phyloP scores from a whole-genome alignment of 2,888 invertebrate species.

The Chrysolina haemoptera region DNA sequence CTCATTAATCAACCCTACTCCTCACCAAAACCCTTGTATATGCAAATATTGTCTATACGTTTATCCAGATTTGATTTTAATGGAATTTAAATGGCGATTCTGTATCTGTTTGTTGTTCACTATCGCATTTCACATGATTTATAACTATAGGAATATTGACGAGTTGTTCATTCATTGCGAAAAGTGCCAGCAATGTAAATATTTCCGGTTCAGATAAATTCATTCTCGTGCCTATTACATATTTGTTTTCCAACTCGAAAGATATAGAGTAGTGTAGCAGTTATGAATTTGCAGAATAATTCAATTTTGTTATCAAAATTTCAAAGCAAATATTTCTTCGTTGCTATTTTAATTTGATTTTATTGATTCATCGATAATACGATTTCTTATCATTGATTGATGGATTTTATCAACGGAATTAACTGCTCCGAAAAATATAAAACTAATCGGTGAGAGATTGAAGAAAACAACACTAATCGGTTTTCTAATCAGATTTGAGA shows the following conservation, averaged over 20 bases:
- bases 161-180: constrained; percentile 33
- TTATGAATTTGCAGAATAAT: too few relatives aligned
- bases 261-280: neutral
- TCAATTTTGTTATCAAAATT: too few relatives aligned
- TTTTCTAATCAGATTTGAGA: neutral
- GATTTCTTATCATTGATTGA: neutral
- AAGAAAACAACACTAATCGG: neutral
- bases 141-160: constrained; percentile 30
- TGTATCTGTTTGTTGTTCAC: constrained; percentile 20
- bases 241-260: constrained; percentile 32
- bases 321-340: too few relatives aligned
- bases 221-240: constrained; percentile 26
- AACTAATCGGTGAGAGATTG: neutral
- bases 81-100: constrained; percentile 22
- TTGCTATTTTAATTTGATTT: too few relatives aligned
- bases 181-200: constrained; percentile 39
- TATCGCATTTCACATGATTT: constrained; percentile 22
- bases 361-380: neutral
- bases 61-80: constrained; percentile 20
- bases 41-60: neutral
- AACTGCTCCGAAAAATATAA: neutral
- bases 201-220: constrained; percentile 38
- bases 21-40: neutral
- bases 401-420: neutral
- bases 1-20: neutral